Evolutionary conservation across 1,140 invertebrate genomes (phyloP).

Genomic region (Hylaeus anthracinus): DNA sequence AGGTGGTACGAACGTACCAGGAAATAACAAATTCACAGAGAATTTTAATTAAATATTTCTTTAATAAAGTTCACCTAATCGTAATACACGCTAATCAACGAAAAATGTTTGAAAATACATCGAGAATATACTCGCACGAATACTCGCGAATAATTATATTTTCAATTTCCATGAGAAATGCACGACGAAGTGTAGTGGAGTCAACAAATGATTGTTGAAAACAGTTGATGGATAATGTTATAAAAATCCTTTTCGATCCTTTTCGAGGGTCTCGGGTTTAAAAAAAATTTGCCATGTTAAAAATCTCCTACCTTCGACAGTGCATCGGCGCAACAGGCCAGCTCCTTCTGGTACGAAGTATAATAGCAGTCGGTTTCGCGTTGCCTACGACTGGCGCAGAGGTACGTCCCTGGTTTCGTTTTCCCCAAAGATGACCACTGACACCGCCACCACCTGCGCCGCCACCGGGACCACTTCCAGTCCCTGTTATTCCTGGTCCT

Average conservation of each 20-base stretch:
- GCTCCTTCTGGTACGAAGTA: constrained; percentile 84
- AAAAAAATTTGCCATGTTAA: neutral
- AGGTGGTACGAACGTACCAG: neutral
- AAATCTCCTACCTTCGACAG: constrained; percentile 81
- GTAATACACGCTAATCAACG: too few species aligned
- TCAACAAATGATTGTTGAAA: too few species aligned
- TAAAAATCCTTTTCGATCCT: too few species aligned
- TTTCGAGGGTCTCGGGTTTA: too few species aligned
- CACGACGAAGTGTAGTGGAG: too few species aligned
- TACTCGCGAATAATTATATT: too few species aligned
- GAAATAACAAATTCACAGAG: neutral
- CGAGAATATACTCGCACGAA: too few species aligned
- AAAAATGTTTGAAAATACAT: too few species aligned
- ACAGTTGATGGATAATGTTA: too few species aligned
- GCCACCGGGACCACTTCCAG: constrained; percentile 55
- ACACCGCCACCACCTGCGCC: constrained; percentile 11
- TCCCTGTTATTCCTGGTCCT: constrained; percentile 77
- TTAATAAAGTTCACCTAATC: too few species aligned
- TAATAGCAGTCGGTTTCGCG: constrained; percentile 82
- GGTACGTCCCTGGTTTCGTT: constrained; percentile 82
- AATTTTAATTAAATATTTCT: neutral
- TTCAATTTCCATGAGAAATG: too few species aligned
- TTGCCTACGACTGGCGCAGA: constrained; percentile 85
- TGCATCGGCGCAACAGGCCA: constrained; percentile 86
- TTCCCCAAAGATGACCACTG: constrained; percentile 81